Conservation (phyloP, 2,888 invertebrate species). For the Eristalis arbustorum region DNA sequence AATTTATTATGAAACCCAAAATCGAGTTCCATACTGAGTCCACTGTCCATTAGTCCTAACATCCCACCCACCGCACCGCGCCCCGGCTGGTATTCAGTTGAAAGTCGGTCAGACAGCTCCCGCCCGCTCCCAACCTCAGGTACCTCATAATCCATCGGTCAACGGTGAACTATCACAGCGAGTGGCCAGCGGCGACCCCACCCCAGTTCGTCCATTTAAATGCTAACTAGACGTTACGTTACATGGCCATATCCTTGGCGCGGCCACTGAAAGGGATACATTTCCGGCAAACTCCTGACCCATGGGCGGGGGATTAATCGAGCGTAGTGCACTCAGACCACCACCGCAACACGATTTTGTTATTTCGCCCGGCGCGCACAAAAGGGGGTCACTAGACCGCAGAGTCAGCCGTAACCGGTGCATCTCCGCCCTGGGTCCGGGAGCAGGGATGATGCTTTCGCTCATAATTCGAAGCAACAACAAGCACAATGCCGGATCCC, state of each 20-base stretch:
- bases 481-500: slow-evolving; percentile 7
- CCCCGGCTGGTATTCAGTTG: neutral
- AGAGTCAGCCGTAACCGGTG: neutral
- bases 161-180: neutral
- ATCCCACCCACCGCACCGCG: neutral
- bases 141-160: neutral
- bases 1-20: neutral
- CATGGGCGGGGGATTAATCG: slow-evolving; percentile 24
- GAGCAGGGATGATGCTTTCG: slow-evolving; percentile 2
- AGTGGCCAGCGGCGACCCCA: neutral
- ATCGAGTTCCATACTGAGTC: neutral
- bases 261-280: neutral
- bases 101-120: neutral
- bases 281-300: neutral
- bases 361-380: neutral
- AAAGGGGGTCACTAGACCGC: slow-evolving; percentile 38
- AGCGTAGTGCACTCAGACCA: neutral
- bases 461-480: slow-evolving; percentile 21
- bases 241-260: neutral
- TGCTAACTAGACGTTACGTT: neutral
- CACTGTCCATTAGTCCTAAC: neutral
- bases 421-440: neutral
- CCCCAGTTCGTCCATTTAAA: neutral
- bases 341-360: slow-evolving; percentile 28
- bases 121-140: neutral